These are phyloP conservation scores for Idaea aversata DNA, from an alignment of 2,888 invertebrate genomes.

Conservation along the genomic window DNA sequence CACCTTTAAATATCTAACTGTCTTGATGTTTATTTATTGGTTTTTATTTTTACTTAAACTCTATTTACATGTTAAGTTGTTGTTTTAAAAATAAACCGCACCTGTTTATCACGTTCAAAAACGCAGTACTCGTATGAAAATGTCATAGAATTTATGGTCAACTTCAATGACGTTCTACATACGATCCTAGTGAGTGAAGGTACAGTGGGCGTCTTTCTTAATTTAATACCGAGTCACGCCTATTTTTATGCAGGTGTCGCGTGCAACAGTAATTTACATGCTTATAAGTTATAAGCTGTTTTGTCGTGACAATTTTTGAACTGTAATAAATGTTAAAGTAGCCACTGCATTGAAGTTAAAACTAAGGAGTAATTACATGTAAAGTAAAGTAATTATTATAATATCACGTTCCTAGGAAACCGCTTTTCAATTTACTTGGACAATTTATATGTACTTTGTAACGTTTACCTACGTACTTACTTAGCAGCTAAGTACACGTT, in stretches of 20 bases:
- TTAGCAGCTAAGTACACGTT: no score
- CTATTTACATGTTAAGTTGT: neutral
- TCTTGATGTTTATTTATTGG: constrained; percentile 28
- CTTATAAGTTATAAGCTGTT: neutral
- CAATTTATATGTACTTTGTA: neutral
- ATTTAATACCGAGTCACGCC: neutral
- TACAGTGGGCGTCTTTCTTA: neutral
- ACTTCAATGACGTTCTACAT: neutral
- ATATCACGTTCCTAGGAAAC: neutral
- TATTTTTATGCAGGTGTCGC: constrained; percentile 1
- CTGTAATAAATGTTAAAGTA: neutral
- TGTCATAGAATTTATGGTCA: neutral
- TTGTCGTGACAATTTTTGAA: neutral
- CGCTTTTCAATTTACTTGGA: neutral
- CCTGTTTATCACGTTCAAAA: neutral
- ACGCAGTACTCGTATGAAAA: neutral
- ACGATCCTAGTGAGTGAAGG: no score
- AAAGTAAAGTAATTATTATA: neutral
- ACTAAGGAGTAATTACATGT: no score
- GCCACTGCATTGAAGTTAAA: neutral
- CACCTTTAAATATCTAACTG: constrained; percentile 63
- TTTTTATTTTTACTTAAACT: constrained; percentile 8
- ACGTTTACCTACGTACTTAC: neutral
- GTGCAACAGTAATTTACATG: neutral
- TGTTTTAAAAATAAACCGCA: neutral